Evolutionary conservation across 2,797 vertebrate genomes (phyloP).

Genomic region (Trachurus trachurus): DNA sequence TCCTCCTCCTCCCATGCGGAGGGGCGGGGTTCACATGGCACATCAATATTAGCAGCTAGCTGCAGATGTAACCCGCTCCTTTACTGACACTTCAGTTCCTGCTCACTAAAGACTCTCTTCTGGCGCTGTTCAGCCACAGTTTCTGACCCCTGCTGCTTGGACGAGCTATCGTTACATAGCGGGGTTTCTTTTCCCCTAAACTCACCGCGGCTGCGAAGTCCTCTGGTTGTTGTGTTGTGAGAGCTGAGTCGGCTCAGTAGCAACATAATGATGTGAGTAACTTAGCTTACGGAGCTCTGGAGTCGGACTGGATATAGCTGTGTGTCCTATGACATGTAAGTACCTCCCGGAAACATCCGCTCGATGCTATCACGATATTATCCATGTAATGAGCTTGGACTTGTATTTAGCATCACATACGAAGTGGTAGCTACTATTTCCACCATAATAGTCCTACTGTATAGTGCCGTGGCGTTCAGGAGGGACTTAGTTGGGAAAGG

Average conservation of each 20-base stretch:
- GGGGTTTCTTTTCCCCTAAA: not conserved
- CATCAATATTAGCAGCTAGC: slow-evolving; percentile 23
- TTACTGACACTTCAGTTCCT: slow-evolving; percentile 8
- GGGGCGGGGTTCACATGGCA: slow-evolving; percentile 69
- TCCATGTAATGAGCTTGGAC: not conserved
- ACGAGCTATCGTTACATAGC: not conserved
- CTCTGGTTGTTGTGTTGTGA: not conserved
- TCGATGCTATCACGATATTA: not conserved
- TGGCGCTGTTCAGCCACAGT: not conserved
- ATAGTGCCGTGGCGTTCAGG: not conserved
- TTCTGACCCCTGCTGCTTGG: too few relatives aligned
- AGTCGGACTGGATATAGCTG: not conserved
- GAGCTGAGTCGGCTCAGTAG: not conserved
- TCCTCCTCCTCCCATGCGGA: slow-evolving; percentile 56
- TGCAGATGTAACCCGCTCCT: slow-evolving; percentile 10
- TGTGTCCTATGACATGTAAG: slow-evolving; percentile 41
- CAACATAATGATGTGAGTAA: slow-evolving; percentile 35
- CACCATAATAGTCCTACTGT: not conserved
- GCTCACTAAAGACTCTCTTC: not conserved
- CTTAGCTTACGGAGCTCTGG: not conserved
- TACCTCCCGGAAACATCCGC: not conserved
- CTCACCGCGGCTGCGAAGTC: not conserved
- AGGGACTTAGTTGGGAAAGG: not conserved
- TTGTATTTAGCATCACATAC: not conserved
- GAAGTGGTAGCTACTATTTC: not conserved